These are phyloP conservation scores for Pelobates cultripes DNA, from an alignment of 2,797 vertebrate genomes.

Conservation along the genomic window DNA sequence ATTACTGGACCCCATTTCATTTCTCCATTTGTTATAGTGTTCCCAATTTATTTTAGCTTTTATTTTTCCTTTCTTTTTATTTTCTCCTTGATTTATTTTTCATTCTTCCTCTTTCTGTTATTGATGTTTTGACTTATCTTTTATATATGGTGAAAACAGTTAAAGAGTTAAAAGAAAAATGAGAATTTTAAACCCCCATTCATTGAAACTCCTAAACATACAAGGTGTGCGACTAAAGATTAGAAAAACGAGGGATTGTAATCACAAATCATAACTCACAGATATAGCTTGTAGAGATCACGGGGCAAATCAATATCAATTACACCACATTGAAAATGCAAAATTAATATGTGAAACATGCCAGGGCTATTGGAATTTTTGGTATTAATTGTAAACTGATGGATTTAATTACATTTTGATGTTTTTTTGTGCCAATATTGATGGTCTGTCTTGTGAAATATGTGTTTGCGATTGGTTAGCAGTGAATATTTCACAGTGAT, in stretches of 20 bases:
- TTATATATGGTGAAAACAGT: too few species aligned
- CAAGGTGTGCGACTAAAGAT: slow-evolving; percentile 1
- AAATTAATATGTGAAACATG: slow-evolving; percentile 55
- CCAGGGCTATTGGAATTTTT: slow-evolving; percentile 51
- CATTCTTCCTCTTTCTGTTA: too few species aligned
- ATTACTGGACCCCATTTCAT: too few species aligned
- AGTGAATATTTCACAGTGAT: slow-evolving; percentile 41
- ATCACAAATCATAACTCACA: slow-evolving; percentile 55
- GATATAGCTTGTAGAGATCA: slow-evolving; percentile 51
- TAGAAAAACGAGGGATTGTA: slow-evolving; percentile 35
- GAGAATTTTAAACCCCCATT: too few species aligned
- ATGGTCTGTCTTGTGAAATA: slow-evolving; percentile 47
- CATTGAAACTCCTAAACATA: slow-evolving; percentile 3
- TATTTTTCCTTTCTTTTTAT: too few species aligned
- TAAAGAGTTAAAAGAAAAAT: too few species aligned
- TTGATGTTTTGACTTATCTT: too few species aligned
- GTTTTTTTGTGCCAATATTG: slow-evolving; percentile 52
- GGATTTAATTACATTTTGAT: slow-evolving; percentile 56
- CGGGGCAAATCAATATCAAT: slow-evolving; percentile 55
- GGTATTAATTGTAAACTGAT: slow-evolving; percentile 56
- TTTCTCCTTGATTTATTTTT: too few species aligned
- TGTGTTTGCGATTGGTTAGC: slow-evolving; percentile 36
- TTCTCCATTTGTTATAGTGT: too few species aligned
- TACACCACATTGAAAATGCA: slow-evolving; percentile 53
- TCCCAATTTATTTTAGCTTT: too few species aligned